Conservation (phyloP, 2,113 vertebrate species). For the Tursiops truncatus region DNA sequence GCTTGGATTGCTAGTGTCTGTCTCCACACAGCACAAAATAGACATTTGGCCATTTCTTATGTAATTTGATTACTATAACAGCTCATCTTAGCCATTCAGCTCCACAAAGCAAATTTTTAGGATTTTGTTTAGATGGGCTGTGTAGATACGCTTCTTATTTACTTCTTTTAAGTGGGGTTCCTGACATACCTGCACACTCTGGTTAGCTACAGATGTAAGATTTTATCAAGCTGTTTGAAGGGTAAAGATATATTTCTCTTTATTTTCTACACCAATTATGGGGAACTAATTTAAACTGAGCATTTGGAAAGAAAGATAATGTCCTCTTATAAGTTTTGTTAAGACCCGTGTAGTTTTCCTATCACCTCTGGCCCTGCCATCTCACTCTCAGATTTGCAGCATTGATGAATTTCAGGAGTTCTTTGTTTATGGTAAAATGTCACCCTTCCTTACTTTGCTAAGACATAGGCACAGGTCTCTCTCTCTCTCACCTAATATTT, state of each 20-base stretch:
- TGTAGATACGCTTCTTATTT: background rate
- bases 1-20: constrained; percentile 43
- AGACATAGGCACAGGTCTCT: background rate
- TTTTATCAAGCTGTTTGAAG: background rate
- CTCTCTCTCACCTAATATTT: background rate
- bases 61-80: constrained; percentile 57
- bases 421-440: background rate
- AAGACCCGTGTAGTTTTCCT: background rate
- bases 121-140: background rate
- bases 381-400: background rate
- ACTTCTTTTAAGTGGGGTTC: background rate
- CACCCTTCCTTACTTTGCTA: background rate
- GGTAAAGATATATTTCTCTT: background rate
- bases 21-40: background rate
- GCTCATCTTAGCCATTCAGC: background rate
- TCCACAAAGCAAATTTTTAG: background rate
- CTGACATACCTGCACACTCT: background rate
- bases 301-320: constrained; percentile 2
- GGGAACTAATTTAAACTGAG: background rate
- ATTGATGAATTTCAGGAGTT: background rate
- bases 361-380: fast-evolving
- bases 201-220: background rate
- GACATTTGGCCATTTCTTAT: constrained; percentile 18
- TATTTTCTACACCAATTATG: background rate
- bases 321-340: background rate